A percentile compares a stretch with the other conserved stretches of the same genome.
phyloP scores from a whole-genome alignment of 2,888 invertebrate species.

The Agonopterix heracliana region DNA sequence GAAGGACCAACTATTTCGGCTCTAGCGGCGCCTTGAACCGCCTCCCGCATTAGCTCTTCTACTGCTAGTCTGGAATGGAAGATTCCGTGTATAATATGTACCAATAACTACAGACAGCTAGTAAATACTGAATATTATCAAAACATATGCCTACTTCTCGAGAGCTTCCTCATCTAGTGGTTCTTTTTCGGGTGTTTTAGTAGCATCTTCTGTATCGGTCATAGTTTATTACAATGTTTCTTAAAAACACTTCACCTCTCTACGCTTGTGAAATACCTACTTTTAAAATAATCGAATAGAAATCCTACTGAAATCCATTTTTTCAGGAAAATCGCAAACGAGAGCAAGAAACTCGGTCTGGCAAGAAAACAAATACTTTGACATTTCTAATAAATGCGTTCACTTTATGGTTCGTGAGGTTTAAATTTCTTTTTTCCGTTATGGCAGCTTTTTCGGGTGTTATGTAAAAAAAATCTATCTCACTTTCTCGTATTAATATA shows the following conservation, averaged over 20 bases:
- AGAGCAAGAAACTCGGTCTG: constrained; percentile 27
- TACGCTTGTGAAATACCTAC: not conserved
- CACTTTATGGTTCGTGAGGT: too few species aligned
- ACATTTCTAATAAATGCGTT: too few species aligned
- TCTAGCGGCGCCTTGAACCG: constrained; percentile 76
- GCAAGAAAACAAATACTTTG: too few species aligned
- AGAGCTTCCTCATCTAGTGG: constrained; percentile 66
- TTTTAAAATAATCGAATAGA: constrained; percentile 13
- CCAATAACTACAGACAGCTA: not conserved
- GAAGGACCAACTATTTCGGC: constrained; percentile 77
- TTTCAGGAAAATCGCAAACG: constrained; percentile 11
- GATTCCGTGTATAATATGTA: constrained; percentile 1
- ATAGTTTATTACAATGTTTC: constrained; percentile 48
- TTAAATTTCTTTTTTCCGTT: too few species aligned
- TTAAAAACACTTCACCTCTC: constrained; percentile 13
- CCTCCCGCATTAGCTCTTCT: constrained; percentile 77
- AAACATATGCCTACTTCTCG: constrained; percentile 52
- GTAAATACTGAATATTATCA: constrained; percentile 2
- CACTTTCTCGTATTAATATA: too few species aligned
- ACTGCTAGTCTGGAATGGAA: constrained; percentile 66
- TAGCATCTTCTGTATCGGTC: constrained; percentile 66
- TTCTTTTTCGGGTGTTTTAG: constrained; percentile 58
- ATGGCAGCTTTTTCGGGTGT: too few species aligned
- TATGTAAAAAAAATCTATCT: too few species aligned
- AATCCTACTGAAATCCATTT: constrained; percentile 26